Percentiles rank a stretch among this genome's conserved stretches.
phyloP scores from a whole-genome alignment of 2,888 invertebrate genomes.

The Chironomus tentans region DNA sequence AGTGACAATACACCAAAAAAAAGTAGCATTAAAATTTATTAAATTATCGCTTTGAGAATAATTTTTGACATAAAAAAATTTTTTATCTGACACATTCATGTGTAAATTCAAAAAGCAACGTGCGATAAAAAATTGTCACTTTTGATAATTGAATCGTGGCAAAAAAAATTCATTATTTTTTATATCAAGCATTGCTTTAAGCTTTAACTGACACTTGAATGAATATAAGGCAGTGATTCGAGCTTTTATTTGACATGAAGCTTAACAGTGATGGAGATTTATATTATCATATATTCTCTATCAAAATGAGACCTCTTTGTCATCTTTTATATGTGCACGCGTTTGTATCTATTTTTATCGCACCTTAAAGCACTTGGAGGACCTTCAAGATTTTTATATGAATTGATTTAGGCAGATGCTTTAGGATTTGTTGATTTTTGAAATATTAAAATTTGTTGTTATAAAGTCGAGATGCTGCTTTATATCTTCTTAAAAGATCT shows the following conservation, averaged over 20 bases:
- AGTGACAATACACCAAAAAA: too few relatives aligned
- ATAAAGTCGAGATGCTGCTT: too few relatives aligned
- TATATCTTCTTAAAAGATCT: too few relatives aligned
- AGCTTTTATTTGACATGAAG: neutral
- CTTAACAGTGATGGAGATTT: neutral
- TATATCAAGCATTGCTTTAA: neutral
- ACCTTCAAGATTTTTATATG: too few relatives aligned
- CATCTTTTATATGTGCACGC: neutral
- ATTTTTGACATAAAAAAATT: neutral
- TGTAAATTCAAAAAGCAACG: neutral
- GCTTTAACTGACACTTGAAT: neutral
- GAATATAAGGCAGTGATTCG: neutral
- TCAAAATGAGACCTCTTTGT: neutral
- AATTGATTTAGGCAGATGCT: too few relatives aligned
- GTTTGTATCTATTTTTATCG: too few relatives aligned
- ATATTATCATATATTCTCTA: neutral
- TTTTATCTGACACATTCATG: neutral
- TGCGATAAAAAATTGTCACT: neutral
- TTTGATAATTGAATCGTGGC: neutral
- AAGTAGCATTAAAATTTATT: neutral
- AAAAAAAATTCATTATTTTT: neutral
- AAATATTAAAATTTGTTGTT: too few relatives aligned
- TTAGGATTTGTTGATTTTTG: too few relatives aligned
- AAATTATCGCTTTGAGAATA: neutral
- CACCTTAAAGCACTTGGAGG: too few relatives aligned